phyloP scores from a whole-genome alignment of 2,888 invertebrate species.

The Heliconius ethilla region DNA sequence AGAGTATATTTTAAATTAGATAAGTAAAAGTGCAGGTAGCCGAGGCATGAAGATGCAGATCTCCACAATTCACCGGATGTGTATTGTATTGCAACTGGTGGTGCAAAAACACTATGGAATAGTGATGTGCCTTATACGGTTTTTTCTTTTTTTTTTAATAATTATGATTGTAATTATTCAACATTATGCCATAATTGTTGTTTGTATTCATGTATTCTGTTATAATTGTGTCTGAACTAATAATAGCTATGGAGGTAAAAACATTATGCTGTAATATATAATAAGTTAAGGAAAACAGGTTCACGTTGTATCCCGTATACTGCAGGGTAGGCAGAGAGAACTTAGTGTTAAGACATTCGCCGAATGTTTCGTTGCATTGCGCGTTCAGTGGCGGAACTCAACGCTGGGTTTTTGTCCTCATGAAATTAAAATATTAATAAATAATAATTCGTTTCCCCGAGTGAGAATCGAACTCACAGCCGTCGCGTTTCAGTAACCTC shows the following conservation, averaged over 20 bases:
- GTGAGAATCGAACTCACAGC: no score
- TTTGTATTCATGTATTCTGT: slow-evolving; percentile 5
- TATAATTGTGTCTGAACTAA: slow-evolving; percentile 5
- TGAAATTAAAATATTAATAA: no score
- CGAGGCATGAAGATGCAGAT: slow-evolving; percentile 61
- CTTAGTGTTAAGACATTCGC: no score
- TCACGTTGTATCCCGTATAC: no score
- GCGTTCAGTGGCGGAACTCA: no score
- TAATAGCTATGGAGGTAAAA: background rate
- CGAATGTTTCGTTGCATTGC: no score
- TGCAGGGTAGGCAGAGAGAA: no score
- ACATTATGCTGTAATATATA: background rate
- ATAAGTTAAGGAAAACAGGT: background rate
- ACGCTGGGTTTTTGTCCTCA: no score
- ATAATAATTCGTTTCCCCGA: no score
- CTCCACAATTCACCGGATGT: slow-evolving; percentile 55
- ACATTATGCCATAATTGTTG: slow-evolving; percentile 11
- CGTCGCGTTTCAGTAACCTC: no score
- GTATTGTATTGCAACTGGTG: slow-evolving; percentile 50
- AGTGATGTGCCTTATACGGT: slow-evolving; percentile 12
- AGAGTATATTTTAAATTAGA: slow-evolving; percentile 24
- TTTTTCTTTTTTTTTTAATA: slow-evolving; percentile 1
- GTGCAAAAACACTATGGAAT: slow-evolving; percentile 37
- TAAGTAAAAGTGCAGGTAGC: slow-evolving; percentile 14
- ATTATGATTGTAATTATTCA: slow-evolving; percentile 3